phyloP scores from a whole-genome alignment of 2,888 invertebrate genomes.

The Cryptocheilus praepositus region DNA sequence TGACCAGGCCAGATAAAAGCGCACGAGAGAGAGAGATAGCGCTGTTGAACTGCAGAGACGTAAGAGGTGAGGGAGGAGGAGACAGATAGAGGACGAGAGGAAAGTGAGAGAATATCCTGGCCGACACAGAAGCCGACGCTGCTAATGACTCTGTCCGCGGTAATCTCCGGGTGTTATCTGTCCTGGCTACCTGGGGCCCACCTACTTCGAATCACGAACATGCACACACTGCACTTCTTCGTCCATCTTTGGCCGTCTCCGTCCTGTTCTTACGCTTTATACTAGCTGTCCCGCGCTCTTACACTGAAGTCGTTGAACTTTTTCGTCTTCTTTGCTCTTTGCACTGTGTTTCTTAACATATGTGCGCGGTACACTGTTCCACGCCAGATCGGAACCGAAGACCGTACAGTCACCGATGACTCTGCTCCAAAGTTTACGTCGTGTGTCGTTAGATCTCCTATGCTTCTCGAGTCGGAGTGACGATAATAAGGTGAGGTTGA shows the following conservation, averaged over 20 bases:
- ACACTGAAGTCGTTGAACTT: conserved; percentile 8
- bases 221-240: conserved; percentile 45
- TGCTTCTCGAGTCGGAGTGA: no score
- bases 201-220: conserved; percentile 74
- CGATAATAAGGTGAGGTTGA: no score
- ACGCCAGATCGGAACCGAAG: neutral
- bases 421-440: no score
- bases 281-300: conserved; percentile 8
- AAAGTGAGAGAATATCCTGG: conserved; percentile 60
- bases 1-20: conserved; percentile 19
- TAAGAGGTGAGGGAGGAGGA: conserved; percentile 19
- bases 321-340: neutral
- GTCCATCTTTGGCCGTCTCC: neutral
- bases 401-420: conserved; percentile 7
- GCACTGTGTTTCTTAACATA: neutral
- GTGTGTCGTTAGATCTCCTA: no score
- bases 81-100: conserved; percentile 25
- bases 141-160: conserved; percentile 75
- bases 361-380: neutral
- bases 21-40: conserved; percentile 31
- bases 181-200: conserved; percentile 74
- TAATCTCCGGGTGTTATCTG: conserved; percentile 75
- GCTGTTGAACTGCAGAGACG: neutral
- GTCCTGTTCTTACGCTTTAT: neutral
- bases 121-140: conserved; percentile 74